Evolutionary conservation across 1,140 invertebrate species (phyloP).

Genomic region (Zaprionus tsacasi): DNA sequence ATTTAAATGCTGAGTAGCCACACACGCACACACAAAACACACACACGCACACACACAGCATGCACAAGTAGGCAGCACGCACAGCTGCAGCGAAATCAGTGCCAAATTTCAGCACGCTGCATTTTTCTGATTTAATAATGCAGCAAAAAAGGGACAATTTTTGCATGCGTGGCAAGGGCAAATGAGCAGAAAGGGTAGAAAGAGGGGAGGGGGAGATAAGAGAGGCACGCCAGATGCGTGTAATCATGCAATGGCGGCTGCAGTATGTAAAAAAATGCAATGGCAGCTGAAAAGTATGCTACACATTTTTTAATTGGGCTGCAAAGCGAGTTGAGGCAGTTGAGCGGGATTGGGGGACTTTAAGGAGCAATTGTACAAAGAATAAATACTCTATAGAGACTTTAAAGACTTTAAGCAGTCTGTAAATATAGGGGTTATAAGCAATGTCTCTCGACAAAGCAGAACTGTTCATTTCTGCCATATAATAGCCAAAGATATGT

Average conservation of each 20-base stretch:
- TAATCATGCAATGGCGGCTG: constrained; percentile 46
- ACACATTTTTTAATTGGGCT: constrained; percentile 31
- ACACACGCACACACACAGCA: constrained; percentile 8
- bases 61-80: constrained; percentile 11
- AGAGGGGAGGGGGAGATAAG: not conserved
- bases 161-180: constrained; percentile 33
- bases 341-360: too few species aligned
- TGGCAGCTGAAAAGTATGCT: constrained; percentile 42
- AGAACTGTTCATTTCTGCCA: too few species aligned
- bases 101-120: constrained; percentile 53
- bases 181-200: not conserved
- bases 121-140: constrained; percentile 69
- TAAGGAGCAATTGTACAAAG: not conserved
- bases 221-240: constrained; percentile 17
- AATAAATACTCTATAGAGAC: too few species aligned
- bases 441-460: too few species aligned
- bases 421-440: too few species aligned
- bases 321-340: not conserved
- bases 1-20: constrained; percentile 61
- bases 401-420: too few species aligned
- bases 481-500: too few species aligned
- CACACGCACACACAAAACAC: constrained; percentile 20
- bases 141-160: constrained; percentile 53
- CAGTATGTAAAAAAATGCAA: constrained; percentile 26
- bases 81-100: constrained; percentile 58